Base-by-base conservation (phyloP, 2,113 vertebrate genomes). In the Pseudorhombus dupliciocellatus region DNA sequence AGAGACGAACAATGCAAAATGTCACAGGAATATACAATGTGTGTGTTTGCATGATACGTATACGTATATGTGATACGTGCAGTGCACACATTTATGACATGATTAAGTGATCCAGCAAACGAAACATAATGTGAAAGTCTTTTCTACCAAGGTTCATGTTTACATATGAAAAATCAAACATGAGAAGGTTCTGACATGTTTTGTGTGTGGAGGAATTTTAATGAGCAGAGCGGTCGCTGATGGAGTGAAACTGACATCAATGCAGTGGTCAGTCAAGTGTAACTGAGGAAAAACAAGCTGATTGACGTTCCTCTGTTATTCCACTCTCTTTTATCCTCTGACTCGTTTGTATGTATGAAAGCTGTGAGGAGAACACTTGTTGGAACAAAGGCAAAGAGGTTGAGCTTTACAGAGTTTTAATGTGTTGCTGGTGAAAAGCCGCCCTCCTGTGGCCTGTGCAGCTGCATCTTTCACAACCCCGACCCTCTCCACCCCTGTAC, bases 241-340 rank as follows among this genome's bases (percentile, higher is more conserved):
- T 77, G 76, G 60, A 85, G 53, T 72, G 75, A 81, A 85, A 34
- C 37, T 84, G 86, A 82, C 86, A 69, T 68, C 56, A 55, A 65
- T 52, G 20, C 52, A 70, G 60, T 4, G 54, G 12, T n/a, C 79
- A 54, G 55, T 72, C 46, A 10, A 50, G 46, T 50, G 46, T 50
- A n/a, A 50, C n/a, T 3, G 46, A 50, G 46, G 31, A 1, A 60
- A 81, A 84, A 55, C 54, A 72, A 62, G 40, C 40, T 44, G 24
- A 57, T 51, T 37, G 51, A 70, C 22, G 0, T 22, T 4, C 34
- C 34, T 37, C 34, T 37, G 31, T 34, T 34, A 2, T 34, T 34
- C 31, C 10, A 2, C 31, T 34, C 42, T 6, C 42, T 44, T 15
- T 46, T 20, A 46, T 46, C 18, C 42, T 7, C 15, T 18, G 42